Percentiles rank a stretch among this genome's conserved stretches.
phyloP scores from a whole-genome alignment of 2,888 invertebrate species.

The Alviniconcha strummeri region DNA sequence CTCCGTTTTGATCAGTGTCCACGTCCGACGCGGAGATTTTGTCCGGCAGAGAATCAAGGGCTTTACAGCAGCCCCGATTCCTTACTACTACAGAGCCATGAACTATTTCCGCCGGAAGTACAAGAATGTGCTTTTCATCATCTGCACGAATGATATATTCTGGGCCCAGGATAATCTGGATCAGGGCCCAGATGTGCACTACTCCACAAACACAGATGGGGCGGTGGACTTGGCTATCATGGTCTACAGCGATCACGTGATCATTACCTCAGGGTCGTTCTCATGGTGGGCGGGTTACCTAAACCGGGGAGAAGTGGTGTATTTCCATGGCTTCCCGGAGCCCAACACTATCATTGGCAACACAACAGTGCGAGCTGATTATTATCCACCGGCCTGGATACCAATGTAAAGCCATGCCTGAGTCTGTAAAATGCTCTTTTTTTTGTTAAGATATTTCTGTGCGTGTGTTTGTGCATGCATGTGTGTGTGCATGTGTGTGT shows the following conservation, averaged over 20 bases:
- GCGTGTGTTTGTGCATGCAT: neutral
- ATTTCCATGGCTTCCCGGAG: conserved; percentile 70
- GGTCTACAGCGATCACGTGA: conserved; percentile 65
- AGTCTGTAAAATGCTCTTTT: neutral
- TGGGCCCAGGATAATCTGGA: conserved; percentile 64
- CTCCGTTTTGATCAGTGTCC: conserved; percentile 63
- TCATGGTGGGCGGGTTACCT: conserved; percentile 74
- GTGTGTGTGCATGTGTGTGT: neutral
- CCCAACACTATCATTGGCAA: conserved; percentile 65
- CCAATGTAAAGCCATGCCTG: conserved; percentile 44
- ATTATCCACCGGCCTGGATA: conserved; percentile 71
- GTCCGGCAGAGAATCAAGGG: conserved; percentile 66
- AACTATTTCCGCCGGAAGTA: conserved; percentile 57
- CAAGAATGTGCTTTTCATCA: conserved; percentile 66
- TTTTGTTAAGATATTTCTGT: neutral
- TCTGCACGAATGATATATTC: conserved; percentile 70
- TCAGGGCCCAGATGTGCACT: conserved; percentile 51
- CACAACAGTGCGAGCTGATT: conserved; percentile 65
- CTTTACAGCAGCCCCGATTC: conserved; percentile 67
- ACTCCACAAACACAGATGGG: conserved; percentile 51
- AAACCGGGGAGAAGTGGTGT: conserved; percentile 65
- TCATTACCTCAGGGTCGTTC: conserved; percentile 72
- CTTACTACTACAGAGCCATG: conserved; percentile 68
- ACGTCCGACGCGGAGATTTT: conserved; percentile 73
- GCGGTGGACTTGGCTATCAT: conserved; percentile 71